phyloP scores from a whole-genome alignment of 2,113 vertebrate genomes.

The Rhinolophus sinicus region DNA sequence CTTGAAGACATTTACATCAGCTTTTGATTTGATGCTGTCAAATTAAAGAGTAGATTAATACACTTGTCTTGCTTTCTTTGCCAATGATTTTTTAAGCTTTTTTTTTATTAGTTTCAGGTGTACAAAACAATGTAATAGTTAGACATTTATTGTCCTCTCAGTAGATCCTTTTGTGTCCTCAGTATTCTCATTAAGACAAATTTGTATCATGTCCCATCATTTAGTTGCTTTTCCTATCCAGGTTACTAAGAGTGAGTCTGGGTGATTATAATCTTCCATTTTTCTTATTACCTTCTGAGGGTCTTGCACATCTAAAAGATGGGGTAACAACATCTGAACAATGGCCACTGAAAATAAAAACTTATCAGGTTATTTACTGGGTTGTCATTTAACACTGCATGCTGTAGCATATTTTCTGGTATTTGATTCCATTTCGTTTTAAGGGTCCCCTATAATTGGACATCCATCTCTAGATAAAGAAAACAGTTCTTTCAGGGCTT shows the following conservation, averaged over 20 bases:
- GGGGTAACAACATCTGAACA: not conserved
- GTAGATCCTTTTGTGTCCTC: not conserved
- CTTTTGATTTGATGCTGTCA: not conserved
- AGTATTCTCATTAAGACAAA: not conserved
- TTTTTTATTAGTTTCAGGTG: not conserved
- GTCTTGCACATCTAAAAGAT: not conserved
- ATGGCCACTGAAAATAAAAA: not conserved
- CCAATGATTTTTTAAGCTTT: not conserved
- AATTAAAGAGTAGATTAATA: not conserved
- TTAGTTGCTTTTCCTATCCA: not conserved
- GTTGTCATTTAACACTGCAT: not conserved
- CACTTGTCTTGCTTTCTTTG: not conserved
- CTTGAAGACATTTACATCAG: not conserved
- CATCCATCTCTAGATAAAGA: not conserved
- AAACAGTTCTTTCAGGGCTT: conserved; percentile 15
- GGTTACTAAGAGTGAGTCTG: not conserved
- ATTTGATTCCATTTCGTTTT: conserved; percentile 19
- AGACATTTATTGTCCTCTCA: not conserved
- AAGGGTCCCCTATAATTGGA: not conserved
- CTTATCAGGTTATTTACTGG: not conserved
- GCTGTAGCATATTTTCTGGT: not conserved
- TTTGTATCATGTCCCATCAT: not conserved
- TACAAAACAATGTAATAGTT: no score
- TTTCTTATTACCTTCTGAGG: not conserved
- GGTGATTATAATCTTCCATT: not conserved